Conservation (phyloP, 2,113 vertebrate genomes). For the Labeo catla region DNA sequence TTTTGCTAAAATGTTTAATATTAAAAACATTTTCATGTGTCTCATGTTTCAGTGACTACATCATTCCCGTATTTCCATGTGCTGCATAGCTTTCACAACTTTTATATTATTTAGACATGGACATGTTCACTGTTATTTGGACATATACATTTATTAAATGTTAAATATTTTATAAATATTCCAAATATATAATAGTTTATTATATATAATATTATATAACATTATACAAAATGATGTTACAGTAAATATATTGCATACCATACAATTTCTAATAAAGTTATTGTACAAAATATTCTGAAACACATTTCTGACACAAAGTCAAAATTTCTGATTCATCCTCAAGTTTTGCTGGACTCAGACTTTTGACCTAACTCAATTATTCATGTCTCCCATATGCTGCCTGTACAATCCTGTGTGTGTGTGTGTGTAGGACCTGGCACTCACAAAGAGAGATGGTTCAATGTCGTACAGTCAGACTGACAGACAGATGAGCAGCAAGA, state of each 20-base stretch:
- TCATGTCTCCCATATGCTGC: constrained; percentile 77
- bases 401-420: constrained; percentile 30
- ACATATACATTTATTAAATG: too few species aligned
- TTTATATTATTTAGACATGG: neutral
- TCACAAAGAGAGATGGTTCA: constrained; percentile 57
- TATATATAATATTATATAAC: too few species aligned
- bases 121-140: neutral
- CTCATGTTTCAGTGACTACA: neutral
- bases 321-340: constrained; percentile 28
- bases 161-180: too few species aligned
- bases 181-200: too few species aligned
- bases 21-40: neutral
- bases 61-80: neutral
- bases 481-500: constrained; percentile 71
- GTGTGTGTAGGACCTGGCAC: constrained; percentile 49
- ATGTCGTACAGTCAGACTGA: constrained; percentile 66
- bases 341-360: constrained; percentile 53
- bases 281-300: neutral
- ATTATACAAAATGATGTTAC: too few species aligned
- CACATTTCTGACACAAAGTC: constrained; percentile 9
- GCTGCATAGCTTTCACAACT: neutral
- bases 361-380: constrained; percentile 81
- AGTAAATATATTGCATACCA: neutral
- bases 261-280: neutral
- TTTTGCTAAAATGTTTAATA: neutral